A percentile compares a stretch with the other conserved stretches of the same genome.
Evolutionary conservation across 2,797 vertebrate species (phyloP).

Genomic region (Dallia pectoralis): DNA sequence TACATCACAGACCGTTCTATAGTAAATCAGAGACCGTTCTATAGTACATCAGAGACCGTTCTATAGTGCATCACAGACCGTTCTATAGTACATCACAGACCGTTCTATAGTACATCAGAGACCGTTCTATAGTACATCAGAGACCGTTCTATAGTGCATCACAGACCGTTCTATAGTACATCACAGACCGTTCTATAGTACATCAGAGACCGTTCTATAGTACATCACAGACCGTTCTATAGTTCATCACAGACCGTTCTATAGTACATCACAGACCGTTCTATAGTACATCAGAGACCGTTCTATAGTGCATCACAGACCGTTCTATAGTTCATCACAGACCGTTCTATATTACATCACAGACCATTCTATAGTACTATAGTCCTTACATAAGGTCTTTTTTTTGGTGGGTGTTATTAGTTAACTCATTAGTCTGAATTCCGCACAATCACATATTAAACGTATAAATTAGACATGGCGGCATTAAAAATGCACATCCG

Average conservation of each 20-base stretch:
- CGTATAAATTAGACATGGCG: conserved; percentile 59
- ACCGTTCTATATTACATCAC: no score
- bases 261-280: conserved; percentile 66
- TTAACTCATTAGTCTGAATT: conserved; percentile 50
- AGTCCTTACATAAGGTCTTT: no score
- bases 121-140: no score
- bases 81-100: conserved; percentile 63
- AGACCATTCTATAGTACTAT: no score
- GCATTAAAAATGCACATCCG: conserved; percentile 31
- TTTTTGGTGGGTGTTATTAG: conserved; percentile 51
- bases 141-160: no score
- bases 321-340: conserved; percentile 62
- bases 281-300: no score
- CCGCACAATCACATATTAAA: conserved; percentile 53
- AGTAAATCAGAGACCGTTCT: no score
- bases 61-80: no score
- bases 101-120: conserved; percentile 66
- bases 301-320: no score
- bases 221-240: conserved; percentile 61
- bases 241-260: no score
- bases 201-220: no score
- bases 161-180: conserved; percentile 61
- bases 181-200: no score
- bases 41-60: conserved; percentile 67
- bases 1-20: conserved; percentile 61